Percentiles rank a stretch among this genome's conserved stretches.
phyloP scores from a whole-genome alignment of 2,888 invertebrate genomes.

The Epinotia demarniana region DNA sequence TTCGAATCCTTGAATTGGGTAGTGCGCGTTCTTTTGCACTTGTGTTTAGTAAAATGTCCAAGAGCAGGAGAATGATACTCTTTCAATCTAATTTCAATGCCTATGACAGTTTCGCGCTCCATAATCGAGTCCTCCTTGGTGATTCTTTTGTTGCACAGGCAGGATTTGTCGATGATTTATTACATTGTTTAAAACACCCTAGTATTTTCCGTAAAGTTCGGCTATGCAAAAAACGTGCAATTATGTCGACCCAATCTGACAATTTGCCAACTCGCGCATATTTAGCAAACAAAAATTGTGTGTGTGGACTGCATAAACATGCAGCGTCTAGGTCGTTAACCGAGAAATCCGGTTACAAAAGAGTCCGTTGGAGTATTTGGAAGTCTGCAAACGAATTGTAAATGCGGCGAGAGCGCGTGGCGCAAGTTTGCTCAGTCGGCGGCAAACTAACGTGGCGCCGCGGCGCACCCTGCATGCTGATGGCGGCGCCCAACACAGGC shows the following conservation, averaged over 20 bases:
- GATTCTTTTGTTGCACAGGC: too few species aligned
- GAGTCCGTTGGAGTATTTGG: constrained; percentile 73
- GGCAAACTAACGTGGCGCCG: constrained; percentile 50
- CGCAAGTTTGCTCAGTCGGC: constrained; percentile 70
- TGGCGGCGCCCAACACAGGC: constrained; percentile 46
- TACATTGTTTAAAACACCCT: neutral
- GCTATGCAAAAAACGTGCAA: neutral
- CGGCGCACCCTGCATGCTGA: constrained; percentile 55
- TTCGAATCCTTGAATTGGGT: neutral
- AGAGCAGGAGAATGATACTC: neutral
- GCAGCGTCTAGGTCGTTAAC: constrained; percentile 75
- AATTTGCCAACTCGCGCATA: constrained; percentile 39
- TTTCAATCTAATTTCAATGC: neutral
- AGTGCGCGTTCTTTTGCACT: neutral
- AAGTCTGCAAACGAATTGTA: constrained; percentile 75
- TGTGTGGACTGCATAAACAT: constrained; percentile 73
- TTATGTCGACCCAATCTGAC: constrained; percentile 17
- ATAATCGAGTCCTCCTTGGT: too few species aligned
- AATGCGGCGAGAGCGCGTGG: constrained; percentile 65
- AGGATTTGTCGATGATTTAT: neutral
- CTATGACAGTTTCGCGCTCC: neutral
- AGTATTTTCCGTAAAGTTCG: neutral
- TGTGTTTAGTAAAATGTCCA: neutral
- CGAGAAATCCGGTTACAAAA: constrained; percentile 76
- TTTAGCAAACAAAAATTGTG: constrained; percentile 60